These are phyloP conservation scores for Calyptommatus sinebrachiatus DNA, from an alignment of 2,113 vertebrate genomes.

Conservation along the genomic window DNA sequence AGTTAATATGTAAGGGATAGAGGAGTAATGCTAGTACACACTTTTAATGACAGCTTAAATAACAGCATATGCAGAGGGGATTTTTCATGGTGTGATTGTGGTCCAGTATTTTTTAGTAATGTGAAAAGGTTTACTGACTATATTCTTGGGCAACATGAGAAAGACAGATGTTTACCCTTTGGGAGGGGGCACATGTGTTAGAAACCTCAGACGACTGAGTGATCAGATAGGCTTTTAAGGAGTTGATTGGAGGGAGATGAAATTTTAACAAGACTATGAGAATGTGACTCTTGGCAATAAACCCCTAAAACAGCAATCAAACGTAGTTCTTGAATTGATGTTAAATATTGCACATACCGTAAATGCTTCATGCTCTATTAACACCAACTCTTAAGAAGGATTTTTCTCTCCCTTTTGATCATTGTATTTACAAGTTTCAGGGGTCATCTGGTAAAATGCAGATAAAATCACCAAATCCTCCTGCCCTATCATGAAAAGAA, in stretches of 20 bases:
- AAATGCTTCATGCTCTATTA: slow-evolving; percentile 20
- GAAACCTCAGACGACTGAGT: neutral
- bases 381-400: slow-evolving; percentile 1
- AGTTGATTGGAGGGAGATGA: slow-evolving; percentile 10
- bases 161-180: neutral
- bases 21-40: neutral
- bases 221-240: neutral
- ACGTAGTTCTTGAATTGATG: neutral
- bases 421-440: slow-evolving; percentile 12
- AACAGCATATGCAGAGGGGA: neutral
- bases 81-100: neutral
- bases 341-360: slow-evolving; percentile 10
- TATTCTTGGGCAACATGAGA: slow-evolving; percentile 9
- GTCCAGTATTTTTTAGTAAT: neutral
- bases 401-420: slow-evolving; percentile 7
- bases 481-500: neutral
- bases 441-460: neutral
- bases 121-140: neutral
- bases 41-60: neutral
- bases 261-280: slow-evolving; percentile 12
- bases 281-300: slow-evolving; percentile 6
- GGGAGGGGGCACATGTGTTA: neutral
- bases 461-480: slow-evolving; percentile 14
- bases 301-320: neutral
- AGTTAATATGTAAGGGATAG: neutral